Evolutionary conservation across 2,888 invertebrate species (phyloP), one percentile per base, ranked within the genome.

Genomic region (Elmis aenea): DNA sequence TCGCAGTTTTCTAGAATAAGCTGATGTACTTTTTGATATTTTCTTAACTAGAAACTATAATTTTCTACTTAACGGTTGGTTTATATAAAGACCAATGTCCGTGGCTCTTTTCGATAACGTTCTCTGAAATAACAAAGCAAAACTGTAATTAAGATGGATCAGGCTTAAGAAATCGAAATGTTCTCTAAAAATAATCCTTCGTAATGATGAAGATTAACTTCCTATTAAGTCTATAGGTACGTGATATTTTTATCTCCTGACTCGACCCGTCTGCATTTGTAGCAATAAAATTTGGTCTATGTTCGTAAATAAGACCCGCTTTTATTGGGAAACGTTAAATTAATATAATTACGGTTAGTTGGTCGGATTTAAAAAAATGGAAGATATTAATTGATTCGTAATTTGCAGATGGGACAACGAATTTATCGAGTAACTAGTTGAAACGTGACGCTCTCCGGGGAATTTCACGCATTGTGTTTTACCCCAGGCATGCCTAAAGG

Each of bases 391-490:
- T 61, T 61, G 57, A 55, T 44, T 46, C 53, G 54, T 61, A 62
- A 61, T 62, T 61, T 59, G 52, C 58, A 59, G 57, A 62, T 62
- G 59, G 61, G 55, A 56, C 59, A 60, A 59, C 59, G 59, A 59
- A 59, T 61, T 61, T 57, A 54, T 43, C 42, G 52, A 48, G 38
- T 38, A 42, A 38, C 42, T 37, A 45, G 45, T 42, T 49, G 50
- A 50, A 58, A 61, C 62, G 62, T 62, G 61, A 59, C 52, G 48
- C 47, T 49, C 58, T 56, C 57, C 42, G 49, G 55, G 55, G 55
- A 54, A 43, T 45, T 46, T 26, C 35, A 39, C 42, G 38, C 48
- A 51, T 52, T 54, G 49, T 51, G 37, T 40, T 35, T 35, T 31
- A 42, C 52, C 48, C 45, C 32, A 37, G 46, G 51, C 50, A 18